Evolutionary conservation across 2,888 invertebrate genomes (phyloP).

Genomic region (Clistopyga incitator): DNA sequence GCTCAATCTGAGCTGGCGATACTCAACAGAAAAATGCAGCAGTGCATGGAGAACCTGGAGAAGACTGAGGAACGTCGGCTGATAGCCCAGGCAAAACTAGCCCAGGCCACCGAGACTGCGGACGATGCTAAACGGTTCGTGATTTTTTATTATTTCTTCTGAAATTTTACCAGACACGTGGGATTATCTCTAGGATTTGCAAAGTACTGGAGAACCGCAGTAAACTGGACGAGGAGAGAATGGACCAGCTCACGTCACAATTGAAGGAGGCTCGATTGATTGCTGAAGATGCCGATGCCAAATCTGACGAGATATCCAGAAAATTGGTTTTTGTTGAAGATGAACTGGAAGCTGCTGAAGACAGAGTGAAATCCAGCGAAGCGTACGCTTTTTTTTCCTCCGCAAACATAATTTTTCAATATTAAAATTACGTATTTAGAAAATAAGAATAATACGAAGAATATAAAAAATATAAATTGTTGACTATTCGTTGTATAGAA

Average conservation of each 20-base stretch:
- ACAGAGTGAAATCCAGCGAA: constrained; percentile 88
- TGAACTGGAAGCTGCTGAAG: constrained; percentile 89
- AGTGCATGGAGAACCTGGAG: constrained; percentile 79
- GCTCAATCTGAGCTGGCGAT: constrained; percentile 81
- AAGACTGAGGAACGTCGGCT: constrained; percentile 80
- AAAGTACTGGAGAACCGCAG: constrained; percentile 89
- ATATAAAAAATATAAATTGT: too few species aligned
- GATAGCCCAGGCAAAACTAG: constrained; percentile 77
- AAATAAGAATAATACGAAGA: neutral
- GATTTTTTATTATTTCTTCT: neutral
- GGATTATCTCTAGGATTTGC: constrained; percentile 85
- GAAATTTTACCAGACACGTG: neutral
- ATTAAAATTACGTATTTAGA: neutral
- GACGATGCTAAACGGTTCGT: constrained; percentile 80
- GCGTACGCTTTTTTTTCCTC: constrained; percentile 82
- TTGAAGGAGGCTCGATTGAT: constrained; percentile 88
- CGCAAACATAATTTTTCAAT: too few species aligned
- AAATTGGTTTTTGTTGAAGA: constrained; percentile 89
- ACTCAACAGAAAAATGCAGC: constrained; percentile 81
- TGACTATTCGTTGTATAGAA: constrained; percentile 78
- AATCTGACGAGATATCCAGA: constrained; percentile 89
- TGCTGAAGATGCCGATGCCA: constrained; percentile 89
- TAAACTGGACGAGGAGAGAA: constrained; percentile 88
- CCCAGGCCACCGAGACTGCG: constrained; percentile 78
- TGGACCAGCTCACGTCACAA: constrained; percentile 87